Conservation (phyloP, 2,797 vertebrate genomes). For the Dryobates pubescens region DNA sequence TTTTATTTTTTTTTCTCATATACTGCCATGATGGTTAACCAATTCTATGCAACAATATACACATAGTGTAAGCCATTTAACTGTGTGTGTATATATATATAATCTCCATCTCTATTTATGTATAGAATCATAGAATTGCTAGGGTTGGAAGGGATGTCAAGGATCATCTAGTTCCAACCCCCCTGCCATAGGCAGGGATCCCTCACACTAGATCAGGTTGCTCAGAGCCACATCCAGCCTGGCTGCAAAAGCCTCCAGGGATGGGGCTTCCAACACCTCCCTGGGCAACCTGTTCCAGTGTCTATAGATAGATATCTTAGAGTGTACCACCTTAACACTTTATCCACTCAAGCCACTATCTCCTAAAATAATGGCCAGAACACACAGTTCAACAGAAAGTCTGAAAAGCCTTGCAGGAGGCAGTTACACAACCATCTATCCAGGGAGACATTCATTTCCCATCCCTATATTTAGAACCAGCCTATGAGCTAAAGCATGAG, state of each 20-base stretch:
- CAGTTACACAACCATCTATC: background rate
- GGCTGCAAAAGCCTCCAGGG: no score
- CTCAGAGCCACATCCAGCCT: no score
- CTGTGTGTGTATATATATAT: background rate
- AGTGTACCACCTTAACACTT: background rate
- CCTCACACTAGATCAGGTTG: no score
- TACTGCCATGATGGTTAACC: background rate
- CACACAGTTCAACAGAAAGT: background rate
- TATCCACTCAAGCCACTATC: background rate
- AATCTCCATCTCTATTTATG: background rate
- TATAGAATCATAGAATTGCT: no score
- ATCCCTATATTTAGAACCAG: background rate
- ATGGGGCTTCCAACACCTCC: no score
- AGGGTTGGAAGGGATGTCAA: no score
- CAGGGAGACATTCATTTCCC: slow-evolving; percentile 3
- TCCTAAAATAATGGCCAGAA: background rate
- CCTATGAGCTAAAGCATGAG: background rate
- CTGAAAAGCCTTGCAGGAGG: background rate
- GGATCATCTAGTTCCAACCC: no score
- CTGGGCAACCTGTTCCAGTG: no score
- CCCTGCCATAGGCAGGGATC: no score
- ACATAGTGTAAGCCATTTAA: background rate
- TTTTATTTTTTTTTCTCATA: background rate
- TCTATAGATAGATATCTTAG: background rate
- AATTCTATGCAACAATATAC: background rate